Conservation (phyloP, 1,140 invertebrate species). For the Drosophila rufa region DNA sequence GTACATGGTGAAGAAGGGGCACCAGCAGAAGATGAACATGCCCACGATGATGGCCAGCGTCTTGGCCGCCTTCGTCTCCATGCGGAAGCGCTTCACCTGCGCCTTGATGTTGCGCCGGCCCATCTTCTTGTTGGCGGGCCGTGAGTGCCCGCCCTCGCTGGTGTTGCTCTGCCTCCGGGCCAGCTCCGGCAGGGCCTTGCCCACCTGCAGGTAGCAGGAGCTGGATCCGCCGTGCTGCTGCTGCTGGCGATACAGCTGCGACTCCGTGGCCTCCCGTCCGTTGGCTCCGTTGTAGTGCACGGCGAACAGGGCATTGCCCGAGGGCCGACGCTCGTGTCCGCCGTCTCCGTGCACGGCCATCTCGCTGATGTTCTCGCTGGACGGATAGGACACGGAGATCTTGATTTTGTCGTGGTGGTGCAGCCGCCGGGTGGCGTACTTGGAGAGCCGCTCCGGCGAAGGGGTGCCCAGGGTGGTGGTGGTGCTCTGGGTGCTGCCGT, state of each 20-base stretch:
- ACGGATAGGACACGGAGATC: conserved; percentile 93
- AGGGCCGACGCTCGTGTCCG: conserved; percentile 54
- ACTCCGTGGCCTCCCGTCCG: conserved; percentile 72
- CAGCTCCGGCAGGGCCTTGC: conserved; percentile 86
- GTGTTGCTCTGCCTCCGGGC: conserved; percentile 84
- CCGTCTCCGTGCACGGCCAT: conserved; percentile 66
- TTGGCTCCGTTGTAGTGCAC: conserved; percentile 74
- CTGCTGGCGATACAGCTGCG: conserved; percentile 81
- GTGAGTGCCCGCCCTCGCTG: conserved; percentile 79
- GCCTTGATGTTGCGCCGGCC: conserved; percentile 86
- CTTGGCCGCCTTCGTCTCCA: conserved; percentile 95
- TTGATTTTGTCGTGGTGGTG: conserved; percentile 91
- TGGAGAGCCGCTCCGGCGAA: conserved; percentile 74
- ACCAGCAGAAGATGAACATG: conserved; percentile 96
- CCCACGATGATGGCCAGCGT: conserved; percentile 96
- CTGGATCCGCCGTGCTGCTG: conserved; percentile 85
- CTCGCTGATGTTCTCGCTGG: conserved; percentile 89
- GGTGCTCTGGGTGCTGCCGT: conserved; percentile 82
- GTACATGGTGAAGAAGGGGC: conserved; percentile 95
- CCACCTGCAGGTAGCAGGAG: conserved; percentile 86
- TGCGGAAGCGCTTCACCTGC: conserved; percentile 88
- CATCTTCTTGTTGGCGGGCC: conserved; percentile 88
- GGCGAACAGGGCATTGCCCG: conserved; percentile 68
- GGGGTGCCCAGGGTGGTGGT: conserved; percentile 81
- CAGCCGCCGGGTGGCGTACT: conserved; percentile 78